Base-by-base conservation (phyloP, 2,113 vertebrate genomes). In the Melozone crissalis region DNA sequence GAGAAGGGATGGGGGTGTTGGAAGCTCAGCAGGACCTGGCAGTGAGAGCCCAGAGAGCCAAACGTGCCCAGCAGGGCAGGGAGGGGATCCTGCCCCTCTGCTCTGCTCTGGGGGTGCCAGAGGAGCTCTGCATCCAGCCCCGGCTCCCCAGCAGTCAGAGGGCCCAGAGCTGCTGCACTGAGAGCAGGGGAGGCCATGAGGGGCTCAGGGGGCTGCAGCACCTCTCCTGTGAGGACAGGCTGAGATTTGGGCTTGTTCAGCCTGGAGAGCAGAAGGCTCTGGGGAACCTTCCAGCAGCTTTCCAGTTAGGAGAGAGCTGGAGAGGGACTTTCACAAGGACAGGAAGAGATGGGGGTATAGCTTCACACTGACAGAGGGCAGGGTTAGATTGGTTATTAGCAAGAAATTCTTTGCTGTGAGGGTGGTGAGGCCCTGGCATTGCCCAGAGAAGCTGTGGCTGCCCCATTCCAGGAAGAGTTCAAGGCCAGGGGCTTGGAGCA, bases 291-390 rank as follows among this genome's bases (percentile, higher is more conserved):
- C 31, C 31, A 27, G 22, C 37, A 58, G 18, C 52, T 15, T 74
- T 51, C 37, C 77, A 39, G 33, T 12, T 7, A 8, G 9, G 12
- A 22, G 44, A 43, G 43, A 81, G 35, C 37, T 33, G 37, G 37
- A 66, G 44, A 52, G 61, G 37, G 8, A 2, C 31, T 74, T 16
- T 20, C 4, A 12, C 8, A 20, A 58, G 14, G 21, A 2, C 22
- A 28, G 8, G 20, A 44, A 22, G 57, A 63, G 28, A 16, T 0
- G 0, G 7, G 14, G 27, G 10, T 66, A 27, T 4, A 5, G 18
- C 33, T 59, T 33, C 30, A 58, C 52, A 37, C 19, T 74, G 61
- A 26, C 33, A 52, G 69, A 59, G 37, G 31, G 15, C 27, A 58
- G 37, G 13, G 20, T 55, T 63, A 37, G 8, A 31, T 44, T 33